Evolutionary conservation across 1,140 invertebrate genomes (phyloP).

Genomic region (Panagrolaimus sp.): DNA sequence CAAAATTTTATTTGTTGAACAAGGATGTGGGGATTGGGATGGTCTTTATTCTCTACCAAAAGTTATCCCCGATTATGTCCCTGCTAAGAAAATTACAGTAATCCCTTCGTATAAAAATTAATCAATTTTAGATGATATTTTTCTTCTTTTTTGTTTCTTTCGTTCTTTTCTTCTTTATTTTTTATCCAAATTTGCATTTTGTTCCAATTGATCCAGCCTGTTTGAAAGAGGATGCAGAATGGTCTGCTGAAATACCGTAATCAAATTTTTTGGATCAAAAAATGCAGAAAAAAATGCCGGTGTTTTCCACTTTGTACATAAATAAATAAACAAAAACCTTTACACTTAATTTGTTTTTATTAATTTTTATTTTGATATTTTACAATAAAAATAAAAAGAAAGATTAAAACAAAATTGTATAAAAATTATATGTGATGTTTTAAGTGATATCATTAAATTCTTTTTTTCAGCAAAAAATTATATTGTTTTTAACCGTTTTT

Average conservation of each 20-base stretch:
- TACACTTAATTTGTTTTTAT: background rate
- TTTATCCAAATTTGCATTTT: constrained; percentile 43
- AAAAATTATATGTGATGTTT: background rate
- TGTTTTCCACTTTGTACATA: background rate
- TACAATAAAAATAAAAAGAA: background rate
- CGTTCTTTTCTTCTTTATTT: constrained; percentile 45
- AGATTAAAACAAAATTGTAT: constrained; percentile 5
- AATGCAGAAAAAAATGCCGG: background rate
- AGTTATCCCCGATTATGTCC: too few species aligned
- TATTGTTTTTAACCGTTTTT: too few species aligned
- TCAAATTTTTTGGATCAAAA: background rate
- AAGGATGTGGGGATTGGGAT: too few species aligned
- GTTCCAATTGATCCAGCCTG: constrained; percentile 23
- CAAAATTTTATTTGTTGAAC: too few species aligned
- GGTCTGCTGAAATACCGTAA: constrained; percentile 18
- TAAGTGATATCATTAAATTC: too few species aligned
- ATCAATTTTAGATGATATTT: constrained; percentile 35
- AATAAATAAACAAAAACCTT: background rate
- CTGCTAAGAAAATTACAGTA: background rate
- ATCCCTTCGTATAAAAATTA: background rate
- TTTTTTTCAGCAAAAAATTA: too few species aligned
- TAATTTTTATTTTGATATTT: background rate
- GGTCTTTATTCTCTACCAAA: too few species aligned
- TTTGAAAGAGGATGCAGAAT: constrained; percentile 11
- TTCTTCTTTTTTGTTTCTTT: constrained; percentile 45